Evolutionary conservation across 2,113 vertebrate species (phyloP).

Genomic region (Blennius ocellaris): DNA sequence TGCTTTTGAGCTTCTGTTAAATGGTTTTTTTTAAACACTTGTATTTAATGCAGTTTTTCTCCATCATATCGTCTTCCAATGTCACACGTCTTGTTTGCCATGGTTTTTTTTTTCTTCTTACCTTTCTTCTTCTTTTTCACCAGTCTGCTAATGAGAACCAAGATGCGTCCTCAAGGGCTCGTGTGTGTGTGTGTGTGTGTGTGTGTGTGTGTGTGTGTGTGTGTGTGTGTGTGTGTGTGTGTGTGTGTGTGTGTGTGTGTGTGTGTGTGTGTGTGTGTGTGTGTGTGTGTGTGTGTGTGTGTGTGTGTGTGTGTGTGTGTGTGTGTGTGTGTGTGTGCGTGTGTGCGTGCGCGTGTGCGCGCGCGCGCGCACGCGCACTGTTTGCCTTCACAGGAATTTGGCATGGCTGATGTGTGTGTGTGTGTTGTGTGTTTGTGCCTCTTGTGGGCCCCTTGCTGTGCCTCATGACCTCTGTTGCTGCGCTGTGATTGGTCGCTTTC

Average conservation of each 20-base stretch:
- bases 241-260: conserved; percentile 13
- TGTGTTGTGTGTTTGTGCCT: conserved; percentile 12
- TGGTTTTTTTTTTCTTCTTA: not conserved
- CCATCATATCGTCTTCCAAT: no score
- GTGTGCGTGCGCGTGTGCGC: no score
- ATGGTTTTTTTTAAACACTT: not conserved
- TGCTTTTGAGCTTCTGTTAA: not conserved
- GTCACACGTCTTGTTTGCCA: not conserved
- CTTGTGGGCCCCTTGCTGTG: conserved; percentile 20
- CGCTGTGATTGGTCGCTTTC: conserved; percentile 46
- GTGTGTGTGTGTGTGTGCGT: no score
- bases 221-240: conserved; percentile 17
- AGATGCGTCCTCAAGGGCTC: conserved; percentile 42
- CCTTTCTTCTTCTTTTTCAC: not conserved
- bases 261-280: not conserved
- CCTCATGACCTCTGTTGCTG: conserved; percentile 46
- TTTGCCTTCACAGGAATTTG: conserved; percentile 64
- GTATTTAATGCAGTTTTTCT: not conserved
- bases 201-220: conserved; percentile 8
- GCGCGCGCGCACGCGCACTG: not conserved
- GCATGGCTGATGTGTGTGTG: conserved; percentile 22
- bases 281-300: no score
- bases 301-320: no score
- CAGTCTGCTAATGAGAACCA: conserved; percentile 53
- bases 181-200: conserved; percentile 13